Percentiles rank a stretch among this genome's conserved stretches.
These are phyloP conservation scores for Lithophane socia DNA, from an alignment of 2,888 invertebrate genomes.

Conservation along the genomic window DNA sequence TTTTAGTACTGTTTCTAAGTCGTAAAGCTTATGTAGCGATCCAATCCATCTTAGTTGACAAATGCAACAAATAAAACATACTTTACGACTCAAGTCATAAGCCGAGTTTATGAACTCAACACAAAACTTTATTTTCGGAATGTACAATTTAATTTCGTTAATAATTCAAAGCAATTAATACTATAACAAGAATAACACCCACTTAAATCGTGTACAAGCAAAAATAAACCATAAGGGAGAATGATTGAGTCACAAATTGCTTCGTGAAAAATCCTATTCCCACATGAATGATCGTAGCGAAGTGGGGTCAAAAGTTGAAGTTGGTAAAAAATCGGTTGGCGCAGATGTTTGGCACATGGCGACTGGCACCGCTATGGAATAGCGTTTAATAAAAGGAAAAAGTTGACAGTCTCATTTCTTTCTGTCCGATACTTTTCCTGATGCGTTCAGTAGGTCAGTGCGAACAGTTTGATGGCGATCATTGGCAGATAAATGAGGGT, in stretches of 20 bases:
- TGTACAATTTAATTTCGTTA: slow-evolving; percentile 67
- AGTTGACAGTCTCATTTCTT: slow-evolving; percentile 64
- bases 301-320: slow-evolving; percentile 89
- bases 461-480: slow-evolving; percentile 44
- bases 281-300: slow-evolving; percentile 88
- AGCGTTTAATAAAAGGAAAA: slow-evolving; percentile 73
- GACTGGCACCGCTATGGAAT: slow-evolving; percentile 67
- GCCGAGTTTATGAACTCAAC: slow-evolving; percentile 35
- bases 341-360: slow-evolving; percentile 88
- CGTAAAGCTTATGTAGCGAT: slow-evolving; percentile 37
- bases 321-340: slow-evolving; percentile 86
- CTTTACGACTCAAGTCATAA: slow-evolving; percentile 44
- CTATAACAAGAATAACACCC: slow-evolving; percentile 78
- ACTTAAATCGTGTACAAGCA: slow-evolving; percentile 72
- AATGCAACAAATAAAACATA: slow-evolving; percentile 45
- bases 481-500: slow-evolving; percentile 30
- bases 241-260: slow-evolving; percentile 79
- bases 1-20: slow-evolving; percentile 37
- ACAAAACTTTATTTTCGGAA: slow-evolving; percentile 54
- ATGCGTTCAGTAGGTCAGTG: slow-evolving; percentile 61
- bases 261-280: slow-evolving; percentile 83
- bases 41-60: slow-evolving; percentile 31
- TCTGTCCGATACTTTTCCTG: slow-evolving; percentile 62
- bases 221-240: slow-evolving; percentile 71
- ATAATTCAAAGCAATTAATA: slow-evolving; percentile 82